Evolutionary conservation across 2,797 vertebrate genomes (phyloP).

Genomic region (Gymnodraco acuticeps): DNA sequence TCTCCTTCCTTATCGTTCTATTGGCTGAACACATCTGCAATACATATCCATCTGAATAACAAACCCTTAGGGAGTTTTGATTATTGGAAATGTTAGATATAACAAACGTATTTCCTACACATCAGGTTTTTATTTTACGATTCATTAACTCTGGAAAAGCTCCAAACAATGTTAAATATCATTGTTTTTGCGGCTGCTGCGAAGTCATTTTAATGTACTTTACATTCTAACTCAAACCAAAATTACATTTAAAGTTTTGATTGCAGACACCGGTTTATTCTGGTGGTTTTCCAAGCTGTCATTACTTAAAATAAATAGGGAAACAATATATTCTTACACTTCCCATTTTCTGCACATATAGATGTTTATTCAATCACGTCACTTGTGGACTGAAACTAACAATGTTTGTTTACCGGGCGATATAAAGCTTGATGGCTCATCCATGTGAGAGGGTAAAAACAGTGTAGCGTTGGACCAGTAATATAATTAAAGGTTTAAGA

Average conservation of each 20-base stretch:
- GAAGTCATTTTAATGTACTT: not conserved
- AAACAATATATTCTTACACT: not conserved
- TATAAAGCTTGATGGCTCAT: constrained; percentile 44
- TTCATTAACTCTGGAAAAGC: not conserved
- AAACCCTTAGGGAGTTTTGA: not conserved
- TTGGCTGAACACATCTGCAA: not conserved
- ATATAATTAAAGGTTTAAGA: constrained; percentile 41
- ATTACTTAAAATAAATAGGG: constrained; percentile 26
- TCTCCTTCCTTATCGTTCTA: not conserved
- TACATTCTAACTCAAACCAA: not conserved
- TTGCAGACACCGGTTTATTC: not conserved
- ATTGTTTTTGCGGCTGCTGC: not conserved
- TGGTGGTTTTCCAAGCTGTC: not conserved
- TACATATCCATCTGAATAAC: not conserved
- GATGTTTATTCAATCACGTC: constrained; percentile 50
- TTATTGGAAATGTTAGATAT: not conserved
- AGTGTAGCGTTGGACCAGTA: not conserved
- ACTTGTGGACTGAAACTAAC: constrained; percentile 14
- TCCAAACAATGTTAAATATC: not conserved
- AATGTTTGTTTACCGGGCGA: constrained; percentile 29
- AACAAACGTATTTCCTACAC: not conserved
- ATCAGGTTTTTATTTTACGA: not conserved
- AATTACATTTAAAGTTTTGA: not conserved
- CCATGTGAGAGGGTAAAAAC: constrained; percentile 36
- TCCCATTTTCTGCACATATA: not conserved